Percentiles rank a stretch among this genome's conserved stretches.
phyloP scores from a whole-genome alignment of 2,888 invertebrate genomes.

The Folsomia candida region DNA sequence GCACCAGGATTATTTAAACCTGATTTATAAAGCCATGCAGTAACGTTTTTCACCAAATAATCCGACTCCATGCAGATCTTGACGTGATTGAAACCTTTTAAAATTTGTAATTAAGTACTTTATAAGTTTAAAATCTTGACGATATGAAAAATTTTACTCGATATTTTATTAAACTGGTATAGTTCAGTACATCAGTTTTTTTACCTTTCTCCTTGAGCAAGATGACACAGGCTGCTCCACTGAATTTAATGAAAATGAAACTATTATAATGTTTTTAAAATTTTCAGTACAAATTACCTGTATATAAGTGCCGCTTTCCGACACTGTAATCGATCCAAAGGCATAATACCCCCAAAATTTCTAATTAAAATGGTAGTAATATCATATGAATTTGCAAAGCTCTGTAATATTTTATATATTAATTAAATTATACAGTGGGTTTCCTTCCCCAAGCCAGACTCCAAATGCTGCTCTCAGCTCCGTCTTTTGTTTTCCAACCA shows the following conservation, averaged over 20 bases:
- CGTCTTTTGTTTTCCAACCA: not conserved
- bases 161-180: too few relatives aligned
- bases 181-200: not conserved
- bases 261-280: too few relatives aligned
- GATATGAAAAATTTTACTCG: too few relatives aligned
- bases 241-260: too few relatives aligned
- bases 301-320: conserved; percentile 26
- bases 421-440: conserved; percentile 20
- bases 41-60: conserved; percentile 28
- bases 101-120: not conserved
- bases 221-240: conserved; percentile 17
- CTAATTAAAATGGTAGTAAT: conserved; percentile 18
- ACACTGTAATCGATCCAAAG: conserved; percentile 16
- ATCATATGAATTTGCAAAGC: too few relatives aligned
- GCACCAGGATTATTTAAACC: conserved; percentile 9
- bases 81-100: conserved; percentile 18
- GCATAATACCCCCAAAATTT: conserved; percentile 26
- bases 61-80: conserved; percentile 27
- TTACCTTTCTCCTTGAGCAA: conserved; percentile 30
- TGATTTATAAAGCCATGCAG: conserved; percentile 28
- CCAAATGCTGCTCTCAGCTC: conserved; percentile 26
- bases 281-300: too few relatives aligned
- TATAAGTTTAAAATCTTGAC: too few relatives aligned
- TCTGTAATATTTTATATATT: too few relatives aligned
- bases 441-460: conserved; percentile 30